Conservation (phyloP, 2,888 invertebrate genomes). For the Trissolcus brochymenae region DNA sequence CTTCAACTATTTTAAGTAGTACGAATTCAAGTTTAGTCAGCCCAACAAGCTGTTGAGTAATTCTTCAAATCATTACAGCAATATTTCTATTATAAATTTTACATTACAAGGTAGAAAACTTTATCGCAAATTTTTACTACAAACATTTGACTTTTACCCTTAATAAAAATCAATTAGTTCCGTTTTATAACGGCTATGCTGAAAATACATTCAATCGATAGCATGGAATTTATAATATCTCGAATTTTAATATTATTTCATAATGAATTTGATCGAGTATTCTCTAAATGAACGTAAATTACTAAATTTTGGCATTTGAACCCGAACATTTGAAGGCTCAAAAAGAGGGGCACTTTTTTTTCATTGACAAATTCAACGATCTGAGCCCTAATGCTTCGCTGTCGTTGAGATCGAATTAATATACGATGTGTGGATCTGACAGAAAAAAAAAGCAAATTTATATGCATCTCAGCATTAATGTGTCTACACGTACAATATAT, state of each 20-base stretch:
- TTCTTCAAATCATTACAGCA: too few relatives aligned
- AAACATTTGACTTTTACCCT: too few relatives aligned
- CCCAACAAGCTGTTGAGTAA: too few relatives aligned
- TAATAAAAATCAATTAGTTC: background rate
- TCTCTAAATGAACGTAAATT: background rate
- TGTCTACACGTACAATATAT: slow-evolving; percentile 46
- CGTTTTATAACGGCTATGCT: too few relatives aligned
- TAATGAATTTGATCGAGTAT: background rate
- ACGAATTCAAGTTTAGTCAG: too few relatives aligned
- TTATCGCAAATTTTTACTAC: too few relatives aligned
- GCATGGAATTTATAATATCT: too few relatives aligned
- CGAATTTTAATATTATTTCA: background rate
- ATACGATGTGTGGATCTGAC: slow-evolving; percentile 37
- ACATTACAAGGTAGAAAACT: too few relatives aligned
- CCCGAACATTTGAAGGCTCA: slow-evolving; percentile 6
- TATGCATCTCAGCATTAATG: slow-evolving; percentile 53
- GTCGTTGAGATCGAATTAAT: slow-evolving; percentile 40
- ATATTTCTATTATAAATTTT: too few relatives aligned
- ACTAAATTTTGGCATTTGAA: background rate
- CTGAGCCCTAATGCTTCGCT: slow-evolving; percentile 35
- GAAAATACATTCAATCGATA: too few relatives aligned
- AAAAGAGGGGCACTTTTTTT: slow-evolving; percentile 36
- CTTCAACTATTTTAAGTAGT: too few relatives aligned
- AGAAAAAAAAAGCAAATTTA: slow-evolving; percentile 41
- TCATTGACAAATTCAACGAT: slow-evolving; percentile 39